These are phyloP conservation scores for Rhyacophila evoluta DNA, from an alignment of 2,888 invertebrate species.

Conservation along the genomic window DNA sequence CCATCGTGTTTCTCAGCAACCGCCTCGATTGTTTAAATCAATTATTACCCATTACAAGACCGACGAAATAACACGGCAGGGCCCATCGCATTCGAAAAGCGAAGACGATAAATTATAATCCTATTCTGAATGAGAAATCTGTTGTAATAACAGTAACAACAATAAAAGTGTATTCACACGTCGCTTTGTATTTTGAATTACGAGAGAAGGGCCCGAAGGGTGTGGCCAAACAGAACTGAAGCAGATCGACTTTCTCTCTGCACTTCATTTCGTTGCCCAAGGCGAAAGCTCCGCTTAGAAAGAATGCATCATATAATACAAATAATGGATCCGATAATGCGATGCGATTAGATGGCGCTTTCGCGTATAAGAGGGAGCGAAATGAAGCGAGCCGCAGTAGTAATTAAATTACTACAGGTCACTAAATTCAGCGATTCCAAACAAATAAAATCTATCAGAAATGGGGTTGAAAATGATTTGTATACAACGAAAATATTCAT, in stretches of 20 bases:
- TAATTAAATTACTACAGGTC: neutral
- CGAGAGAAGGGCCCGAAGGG: slow-evolving; percentile 22
- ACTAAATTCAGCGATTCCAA: neutral
- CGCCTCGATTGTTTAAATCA: neutral
- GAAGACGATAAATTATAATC: slow-evolving; percentile 22
- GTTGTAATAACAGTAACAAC: slow-evolving; percentile 24
- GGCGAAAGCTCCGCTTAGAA: slow-evolving; percentile 12
- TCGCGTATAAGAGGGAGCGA: neutral
- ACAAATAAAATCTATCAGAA: neutral
- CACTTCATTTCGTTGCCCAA: neutral
- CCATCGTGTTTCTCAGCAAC: neutral
- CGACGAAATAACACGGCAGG: neutral
- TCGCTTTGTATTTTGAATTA: slow-evolving; percentile 1
- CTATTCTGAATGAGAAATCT: slow-evolving; percentile 12
- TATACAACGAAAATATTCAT: no score
- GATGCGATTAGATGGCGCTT: neutral
- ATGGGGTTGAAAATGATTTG: no score
- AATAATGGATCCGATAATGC: neutral
- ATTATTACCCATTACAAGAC: neutral
- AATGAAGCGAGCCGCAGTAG: neutral
- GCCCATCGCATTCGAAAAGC: slow-evolving; percentile 9
- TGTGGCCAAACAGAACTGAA: neutral
- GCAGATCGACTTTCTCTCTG: neutral
- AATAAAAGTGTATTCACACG: slow-evolving; percentile 18
- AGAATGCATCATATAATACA: slow-evolving; percentile 18